phyloP scores from a whole-genome alignment of 1,140 invertebrate species.

The Limonius californicus region DNA sequence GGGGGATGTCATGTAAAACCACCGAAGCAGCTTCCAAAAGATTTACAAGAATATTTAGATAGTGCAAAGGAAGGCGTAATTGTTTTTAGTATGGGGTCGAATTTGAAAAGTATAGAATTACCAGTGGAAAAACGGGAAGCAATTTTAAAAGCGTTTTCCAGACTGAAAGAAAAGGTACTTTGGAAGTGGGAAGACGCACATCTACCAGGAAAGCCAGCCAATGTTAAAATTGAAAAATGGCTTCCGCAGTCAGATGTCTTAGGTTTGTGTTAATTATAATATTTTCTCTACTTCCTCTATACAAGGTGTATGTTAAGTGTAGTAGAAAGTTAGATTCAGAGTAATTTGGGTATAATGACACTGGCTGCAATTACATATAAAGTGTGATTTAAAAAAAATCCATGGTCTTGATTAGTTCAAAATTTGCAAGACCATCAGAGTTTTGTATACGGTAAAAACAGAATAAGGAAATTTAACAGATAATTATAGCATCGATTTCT shows the following conservation, averaged over 20 bases:
- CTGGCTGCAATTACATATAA: too few species aligned
- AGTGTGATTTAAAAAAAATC: too few species aligned
- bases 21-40: constrained; percentile 44
- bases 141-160: constrained; percentile 51
- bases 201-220: constrained; percentile 45
- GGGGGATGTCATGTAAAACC: constrained; percentile 54
- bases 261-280: too few species aligned
- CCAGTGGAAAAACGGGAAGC: constrained; percentile 47
- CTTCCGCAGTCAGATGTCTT: constrained; percentile 57
- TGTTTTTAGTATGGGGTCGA: constrained; percentile 66
- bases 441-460: too few species aligned
- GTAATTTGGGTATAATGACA: too few species aligned
- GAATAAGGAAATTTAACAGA: too few species aligned
- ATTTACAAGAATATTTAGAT: constrained; percentile 56
- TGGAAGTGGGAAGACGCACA: constrained; percentile 63
- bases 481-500: too few species aligned
- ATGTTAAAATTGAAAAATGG: constrained; percentile 58
- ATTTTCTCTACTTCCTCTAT: too few species aligned
- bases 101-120: constrained; percentile 49
- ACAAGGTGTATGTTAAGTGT: too few species aligned
- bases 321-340: too few species aligned
- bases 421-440: too few species aligned
- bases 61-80: constrained; percentile 58
- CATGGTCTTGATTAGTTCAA: too few species aligned
- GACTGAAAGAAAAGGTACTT: constrained; percentile 56